phyloP scores from a whole-genome alignment of 2,113 vertebrate genomes.

The Nothocercus nigrocapillus region DNA sequence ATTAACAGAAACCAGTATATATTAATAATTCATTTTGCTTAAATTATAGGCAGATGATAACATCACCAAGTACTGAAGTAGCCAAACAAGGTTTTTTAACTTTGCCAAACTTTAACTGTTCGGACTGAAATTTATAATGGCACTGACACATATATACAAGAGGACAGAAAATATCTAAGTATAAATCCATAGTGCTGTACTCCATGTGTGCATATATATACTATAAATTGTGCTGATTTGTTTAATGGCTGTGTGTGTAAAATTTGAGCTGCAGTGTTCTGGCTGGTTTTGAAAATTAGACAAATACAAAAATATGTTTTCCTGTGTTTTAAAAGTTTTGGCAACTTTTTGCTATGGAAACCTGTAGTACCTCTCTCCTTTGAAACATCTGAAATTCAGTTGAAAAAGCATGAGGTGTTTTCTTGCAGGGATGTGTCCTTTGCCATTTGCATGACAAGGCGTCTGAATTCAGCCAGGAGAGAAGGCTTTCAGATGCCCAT shows the following conservation, averaged over 20 bases:
- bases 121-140: not conserved
- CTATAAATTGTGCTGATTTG: not conserved
- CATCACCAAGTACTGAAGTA: not conserved
- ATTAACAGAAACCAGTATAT: not conserved
- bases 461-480: slow-evolving; percentile 47
- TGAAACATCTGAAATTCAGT: not conserved
- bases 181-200: not conserved
- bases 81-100: not conserved
- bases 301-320: not conserved
- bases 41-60: not conserved
- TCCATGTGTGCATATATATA: not conserved
- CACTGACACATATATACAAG: no score
- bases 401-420: slow-evolving; percentile 11
- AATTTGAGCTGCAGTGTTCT: not conserved
- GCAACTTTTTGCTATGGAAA: not conserved
- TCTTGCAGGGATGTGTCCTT: slow-evolving; percentile 26
- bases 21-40: not conserved
- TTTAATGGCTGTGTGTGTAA: not conserved
- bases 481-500: slow-evolving; percentile 28
- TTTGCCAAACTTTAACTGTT: not conserved
- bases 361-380: not conserved
- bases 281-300: not conserved
- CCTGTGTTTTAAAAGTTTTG: not conserved
- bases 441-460: slow-evolving; percentile 52
- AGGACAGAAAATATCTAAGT: not conserved